Conservation (phyloP, 2,888 invertebrate species). For the Microchrysa polita region DNA sequence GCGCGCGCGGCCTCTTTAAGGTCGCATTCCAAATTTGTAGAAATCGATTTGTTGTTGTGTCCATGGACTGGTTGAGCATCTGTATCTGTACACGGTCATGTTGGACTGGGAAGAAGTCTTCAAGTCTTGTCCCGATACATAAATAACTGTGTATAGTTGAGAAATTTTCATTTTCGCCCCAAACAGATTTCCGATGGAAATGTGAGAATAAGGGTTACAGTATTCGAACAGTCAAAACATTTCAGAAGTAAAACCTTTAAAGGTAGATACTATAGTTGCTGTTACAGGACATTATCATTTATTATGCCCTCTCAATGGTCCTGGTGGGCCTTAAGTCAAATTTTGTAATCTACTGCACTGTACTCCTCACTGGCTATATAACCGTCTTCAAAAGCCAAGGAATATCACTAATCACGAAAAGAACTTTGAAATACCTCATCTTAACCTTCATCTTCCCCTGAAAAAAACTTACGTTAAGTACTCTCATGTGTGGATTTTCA, state of each 20-base stretch:
- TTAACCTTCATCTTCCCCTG: too few relatives aligned
- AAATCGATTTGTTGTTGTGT: constrained; percentile 51
- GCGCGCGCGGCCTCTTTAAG: constrained; percentile 51
- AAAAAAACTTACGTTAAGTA: too few relatives aligned
- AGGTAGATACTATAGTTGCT: too few relatives aligned
- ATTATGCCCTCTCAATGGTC: too few relatives aligned
- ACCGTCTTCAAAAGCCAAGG: background rate
- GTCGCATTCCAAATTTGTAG: constrained; percentile 51
- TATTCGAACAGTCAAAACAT: background rate
- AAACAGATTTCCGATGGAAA: constrained; percentile 41
- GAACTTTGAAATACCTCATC: background rate
- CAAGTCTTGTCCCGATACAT: constrained; percentile 42
- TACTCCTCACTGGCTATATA: too few relatives aligned
- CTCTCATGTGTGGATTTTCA: too few relatives aligned
- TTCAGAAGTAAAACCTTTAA: too few relatives aligned
- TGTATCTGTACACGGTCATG: background rate
- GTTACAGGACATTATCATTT: too few relatives aligned
- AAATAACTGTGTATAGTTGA: constrained; percentile 47
- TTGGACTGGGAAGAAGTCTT: constrained; percentile 27
- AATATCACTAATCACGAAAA: background rate
- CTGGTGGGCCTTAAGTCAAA: too few relatives aligned
- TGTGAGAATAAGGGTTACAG: background rate
- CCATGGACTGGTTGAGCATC: constrained; percentile 11
- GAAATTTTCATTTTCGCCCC: constrained; percentile 15
- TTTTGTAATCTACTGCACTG: too few relatives aligned